These are phyloP conservation scores for Diorhabda elongata DNA, from an alignment of 1,140 invertebrate genomes.

Conservation along the genomic window DNA sequence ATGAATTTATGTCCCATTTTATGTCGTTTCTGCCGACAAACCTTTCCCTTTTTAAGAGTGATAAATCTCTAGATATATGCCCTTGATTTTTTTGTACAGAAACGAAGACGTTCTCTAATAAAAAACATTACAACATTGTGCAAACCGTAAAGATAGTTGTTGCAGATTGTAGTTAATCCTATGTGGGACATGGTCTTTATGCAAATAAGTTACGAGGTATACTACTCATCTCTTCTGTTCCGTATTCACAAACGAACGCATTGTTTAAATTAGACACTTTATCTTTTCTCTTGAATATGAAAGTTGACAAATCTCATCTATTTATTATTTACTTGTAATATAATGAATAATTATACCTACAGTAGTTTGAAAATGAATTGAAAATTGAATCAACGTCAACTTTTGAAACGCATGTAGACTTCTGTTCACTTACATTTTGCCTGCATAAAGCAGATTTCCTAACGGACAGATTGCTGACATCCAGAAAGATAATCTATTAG, in stretches of 20 bases:
- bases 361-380: no score
- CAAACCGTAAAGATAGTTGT: not conserved
- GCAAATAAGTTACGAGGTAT: not conserved
- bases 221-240: not conserved
- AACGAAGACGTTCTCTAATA: constrained; percentile 2
- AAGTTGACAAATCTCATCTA: no score
- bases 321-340: no score
- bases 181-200: constrained; percentile 2
- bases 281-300: no score
- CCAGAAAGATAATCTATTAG: no score
- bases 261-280: no score
- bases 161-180: not conserved
- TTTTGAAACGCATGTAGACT: no score
- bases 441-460: no score
- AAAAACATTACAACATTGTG: constrained; percentile 2
- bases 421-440: no score
- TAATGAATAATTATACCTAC: no score
- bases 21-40: not conserved
- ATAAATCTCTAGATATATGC: not conserved
- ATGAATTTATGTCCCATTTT: not conserved
- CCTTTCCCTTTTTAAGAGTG: constrained; percentile 2
- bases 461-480: no score
- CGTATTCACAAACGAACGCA: not conserved
- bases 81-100: not conserved
- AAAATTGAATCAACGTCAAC: no score